phyloP scores from a whole-genome alignment of 2,888 invertebrate genomes.

The Aphodius sticticus region DNA sequence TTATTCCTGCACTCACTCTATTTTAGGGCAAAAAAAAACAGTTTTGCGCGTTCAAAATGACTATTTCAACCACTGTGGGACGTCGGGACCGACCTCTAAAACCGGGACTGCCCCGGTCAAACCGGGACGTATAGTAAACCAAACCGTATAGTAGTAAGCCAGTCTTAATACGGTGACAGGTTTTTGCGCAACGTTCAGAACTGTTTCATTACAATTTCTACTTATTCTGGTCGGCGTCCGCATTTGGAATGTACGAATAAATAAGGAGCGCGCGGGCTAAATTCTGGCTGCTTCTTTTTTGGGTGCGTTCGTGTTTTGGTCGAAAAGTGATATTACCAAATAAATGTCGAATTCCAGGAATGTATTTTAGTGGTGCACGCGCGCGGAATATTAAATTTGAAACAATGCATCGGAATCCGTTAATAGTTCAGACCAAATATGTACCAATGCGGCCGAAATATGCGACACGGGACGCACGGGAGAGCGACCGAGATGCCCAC shows the following conservation, averaged over 20 bases:
- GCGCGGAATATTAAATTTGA: slow-evolving; percentile 60
- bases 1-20: too few species aligned
- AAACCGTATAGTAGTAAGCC: too few species aligned
- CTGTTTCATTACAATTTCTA: slow-evolving; percentile 23
- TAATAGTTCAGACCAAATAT: slow-evolving; percentile 60
- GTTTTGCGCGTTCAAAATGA: too few species aligned
- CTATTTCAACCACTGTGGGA: too few species aligned
- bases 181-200: not conserved
- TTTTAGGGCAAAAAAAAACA: too few species aligned
- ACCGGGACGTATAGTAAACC: too few species aligned
- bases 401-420: slow-evolving; percentile 62
- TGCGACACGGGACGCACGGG: slow-evolving; percentile 47
- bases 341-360: slow-evolving; percentile 50
- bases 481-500: slow-evolving; percentile 43
- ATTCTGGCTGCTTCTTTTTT: slow-evolving; percentile 18
- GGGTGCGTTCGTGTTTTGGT: slow-evolving; percentile 33
- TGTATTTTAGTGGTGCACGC: slow-evolving; percentile 54
- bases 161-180: too few species aligned
- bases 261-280: slow-evolving; percentile 15
- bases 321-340: slow-evolving; percentile 40
- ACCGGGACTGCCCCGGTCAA: too few species aligned
- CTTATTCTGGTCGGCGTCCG: slow-evolving; percentile 18
- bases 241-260: slow-evolving; percentile 24
- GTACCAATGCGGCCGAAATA: slow-evolving; percentile 51
- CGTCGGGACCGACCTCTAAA: too few species aligned